These are phyloP conservation scores for Xylophagus ater DNA, from an alignment of 2,888 invertebrate genomes.

Conservation along the genomic window DNA sequence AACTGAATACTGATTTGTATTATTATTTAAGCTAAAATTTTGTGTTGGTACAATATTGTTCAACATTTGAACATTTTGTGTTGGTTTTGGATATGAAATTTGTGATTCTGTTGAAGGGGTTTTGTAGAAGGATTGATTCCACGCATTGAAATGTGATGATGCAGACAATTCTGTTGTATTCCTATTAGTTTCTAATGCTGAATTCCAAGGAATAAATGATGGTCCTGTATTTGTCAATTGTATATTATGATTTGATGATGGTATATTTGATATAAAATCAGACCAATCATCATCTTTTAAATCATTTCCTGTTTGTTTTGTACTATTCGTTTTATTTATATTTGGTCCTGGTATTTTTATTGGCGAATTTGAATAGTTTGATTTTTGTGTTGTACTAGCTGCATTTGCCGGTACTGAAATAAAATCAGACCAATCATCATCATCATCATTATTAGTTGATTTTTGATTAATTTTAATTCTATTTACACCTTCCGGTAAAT, in stretches of 20 bases:
- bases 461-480: neutral
- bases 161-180: constrained; percentile 11
- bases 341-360: constrained; percentile 12
- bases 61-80: neutral
- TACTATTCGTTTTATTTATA: constrained; percentile 3
- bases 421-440: constrained; percentile 48
- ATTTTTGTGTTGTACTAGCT: constrained; percentile 10
- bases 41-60: constrained; percentile 7
- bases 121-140: constrained; percentile 26
- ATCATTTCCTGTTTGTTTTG: constrained; percentile 9
- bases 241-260: constrained; percentile 16
- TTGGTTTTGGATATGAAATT: constrained; percentile 1
- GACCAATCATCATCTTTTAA: constrained; percentile 44
- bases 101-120: neutral
- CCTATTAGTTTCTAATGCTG: constrained; percentile 7
- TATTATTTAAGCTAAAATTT: too few relatives aligned
- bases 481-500: neutral
- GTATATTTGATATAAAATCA: constrained; percentile 44
- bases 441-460: constrained; percentile 23
- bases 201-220: too few relatives aligned
- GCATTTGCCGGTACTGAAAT: constrained; percentile 33
- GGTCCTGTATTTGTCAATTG: neutral
- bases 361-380: constrained; percentile 14
- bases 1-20: too few relatives aligned
- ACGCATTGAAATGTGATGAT: constrained; percentile 34